Base-by-base conservation (phyloP, 92 coral and sea anemone genomes). In the Chrysogorgia sp. region DNA sequence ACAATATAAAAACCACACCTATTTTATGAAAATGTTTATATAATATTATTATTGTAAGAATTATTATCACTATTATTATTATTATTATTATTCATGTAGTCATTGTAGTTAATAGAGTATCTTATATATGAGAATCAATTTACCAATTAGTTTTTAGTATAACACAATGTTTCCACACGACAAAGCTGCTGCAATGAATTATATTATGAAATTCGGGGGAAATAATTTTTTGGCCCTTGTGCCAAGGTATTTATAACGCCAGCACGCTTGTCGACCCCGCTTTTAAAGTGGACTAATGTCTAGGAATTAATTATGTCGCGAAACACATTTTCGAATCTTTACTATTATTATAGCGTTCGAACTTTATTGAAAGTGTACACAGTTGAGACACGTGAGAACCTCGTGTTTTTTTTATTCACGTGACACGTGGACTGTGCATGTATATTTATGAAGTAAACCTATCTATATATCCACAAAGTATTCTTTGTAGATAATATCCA, bases 401-500 rank as follows among this genome's bases (percentile, higher is more conserved):
- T 28, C 76, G 76, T 49, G 59, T 13, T 48, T 69, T 69, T n/a
- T n/a, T 69, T 69, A 28, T 45, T 24, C 10, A 34, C 31, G 31
- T 22, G 59, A 33, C 60, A 45, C 76, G 76, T 69, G 76, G 28
- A 5, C 20, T 14, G n/a, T n/a, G 40, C 76, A 69, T 49, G 59
- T 41, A 49, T 69, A 69, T 69, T 69, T 69, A 69, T 69, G 53
- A 37, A n/a, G n/a, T n/a, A n/a, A 69, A 47, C 76, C 59, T 69
- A 69, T 45, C 61, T 43, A 69, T 69, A 69, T 69, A 69, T 28
- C 76, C 59, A 26, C 76, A 69, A 48, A 69, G 76, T 48, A 41
- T 7, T 55, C 76, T 86, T 86, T 90, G 92, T 88, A 88, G 96
- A 88, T 91, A 90, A 68, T 20, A 76, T 25, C 58, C 64, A 79